A percentile compares a stretch with the other conserved stretches of the same genome.
phyloP scores from a whole-genome alignment of 2,113 vertebrate genomes.

The Lepus europaeus region DNA sequence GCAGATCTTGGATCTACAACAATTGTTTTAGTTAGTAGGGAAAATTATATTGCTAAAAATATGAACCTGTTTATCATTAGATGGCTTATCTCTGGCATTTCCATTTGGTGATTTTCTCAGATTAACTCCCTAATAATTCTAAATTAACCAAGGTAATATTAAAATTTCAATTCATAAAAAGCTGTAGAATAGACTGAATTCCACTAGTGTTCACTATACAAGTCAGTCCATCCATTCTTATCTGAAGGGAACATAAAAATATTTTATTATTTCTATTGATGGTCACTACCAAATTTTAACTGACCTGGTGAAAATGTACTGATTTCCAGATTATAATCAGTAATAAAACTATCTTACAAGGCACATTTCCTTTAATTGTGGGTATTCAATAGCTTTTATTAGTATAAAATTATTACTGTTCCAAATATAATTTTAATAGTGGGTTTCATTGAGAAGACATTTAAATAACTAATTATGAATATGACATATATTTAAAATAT shows the following conservation, averaged over 20 bases:
- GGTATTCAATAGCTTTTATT: slow-evolving; percentile 40
- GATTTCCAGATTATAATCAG: slow-evolving; percentile 40
- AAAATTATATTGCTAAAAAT: slow-evolving; percentile 7
- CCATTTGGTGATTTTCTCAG: slow-evolving; percentile 20
- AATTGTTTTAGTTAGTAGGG: slow-evolving; percentile 20
- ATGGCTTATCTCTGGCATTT: not conserved
- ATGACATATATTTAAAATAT: slow-evolving; percentile 74
- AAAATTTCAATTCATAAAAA: not conserved
- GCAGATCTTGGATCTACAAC: not conserved
- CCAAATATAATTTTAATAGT: slow-evolving; percentile 75
- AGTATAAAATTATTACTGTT: slow-evolving; percentile 65
- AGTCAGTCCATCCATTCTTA: not conserved
- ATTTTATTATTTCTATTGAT: slow-evolving; percentile 35
- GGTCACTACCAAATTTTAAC: slow-evolving; percentile 71
- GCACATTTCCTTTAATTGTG: slow-evolving; percentile 54
- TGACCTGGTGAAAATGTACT: slow-evolving; percentile 26
- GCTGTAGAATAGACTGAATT: slow-evolving; percentile 11
- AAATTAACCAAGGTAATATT: slow-evolving; percentile 22
- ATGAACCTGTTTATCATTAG: not conserved
- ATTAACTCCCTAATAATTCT: slow-evolving; percentile 34
- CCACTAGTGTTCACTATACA: not conserved
- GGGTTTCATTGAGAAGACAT: slow-evolving; percentile 71
- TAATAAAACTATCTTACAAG: slow-evolving; percentile 58
- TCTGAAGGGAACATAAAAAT: slow-evolving; percentile 37
- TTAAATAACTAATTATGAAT: slow-evolving; percentile 69